Percentiles rank a stretch among this genome's conserved stretches.
phyloP scores from a whole-genome alignment of 2,797 vertebrate genomes.

The Holocentrus rufus region DNA sequence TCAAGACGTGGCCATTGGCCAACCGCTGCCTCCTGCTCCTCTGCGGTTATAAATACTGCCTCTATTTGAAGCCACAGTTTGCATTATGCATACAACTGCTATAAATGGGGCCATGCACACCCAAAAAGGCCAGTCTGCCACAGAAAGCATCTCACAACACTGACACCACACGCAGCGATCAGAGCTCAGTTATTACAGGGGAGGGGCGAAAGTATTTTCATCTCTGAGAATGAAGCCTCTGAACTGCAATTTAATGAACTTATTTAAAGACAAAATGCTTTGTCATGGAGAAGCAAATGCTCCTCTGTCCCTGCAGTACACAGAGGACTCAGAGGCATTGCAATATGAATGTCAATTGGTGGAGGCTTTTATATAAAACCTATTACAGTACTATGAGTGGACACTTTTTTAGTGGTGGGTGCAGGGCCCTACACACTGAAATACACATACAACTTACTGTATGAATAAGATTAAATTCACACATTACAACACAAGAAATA shows the following conservation, averaged over 20 bases:
- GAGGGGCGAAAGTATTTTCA: neutral
- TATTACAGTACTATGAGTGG: no score
- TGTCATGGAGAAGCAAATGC: neutral
- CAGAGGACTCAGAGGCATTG: neutral
- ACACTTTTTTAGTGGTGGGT: no score
- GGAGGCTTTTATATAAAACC: neutral
- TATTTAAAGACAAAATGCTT: neutral
- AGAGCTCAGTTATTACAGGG: neutral
- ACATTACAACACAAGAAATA: neutral
- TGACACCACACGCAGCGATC: neutral
- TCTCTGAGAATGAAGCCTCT: neutral
- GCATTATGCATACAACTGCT: slow-evolving; percentile 47
- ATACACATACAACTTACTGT: neutral
- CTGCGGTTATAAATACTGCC: slow-evolving; percentile 21
- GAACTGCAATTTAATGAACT: neutral
- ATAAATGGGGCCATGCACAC: slow-evolving; percentile 15
- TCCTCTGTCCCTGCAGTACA: neutral
- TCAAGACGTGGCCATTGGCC: neutral
- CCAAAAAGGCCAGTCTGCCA: neutral
- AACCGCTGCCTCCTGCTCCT: slow-evolving; percentile 4
- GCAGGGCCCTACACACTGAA: no score
- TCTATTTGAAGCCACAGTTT: slow-evolving; percentile 28
- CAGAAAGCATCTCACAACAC: slow-evolving; percentile 11
- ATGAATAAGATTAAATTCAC: no score
- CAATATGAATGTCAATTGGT: neutral